Evolutionary conservation across 2,797 vertebrate species (phyloP), one percentile per base, ranked within the genome.

Genomic region (Crax fasciolata): DNA sequence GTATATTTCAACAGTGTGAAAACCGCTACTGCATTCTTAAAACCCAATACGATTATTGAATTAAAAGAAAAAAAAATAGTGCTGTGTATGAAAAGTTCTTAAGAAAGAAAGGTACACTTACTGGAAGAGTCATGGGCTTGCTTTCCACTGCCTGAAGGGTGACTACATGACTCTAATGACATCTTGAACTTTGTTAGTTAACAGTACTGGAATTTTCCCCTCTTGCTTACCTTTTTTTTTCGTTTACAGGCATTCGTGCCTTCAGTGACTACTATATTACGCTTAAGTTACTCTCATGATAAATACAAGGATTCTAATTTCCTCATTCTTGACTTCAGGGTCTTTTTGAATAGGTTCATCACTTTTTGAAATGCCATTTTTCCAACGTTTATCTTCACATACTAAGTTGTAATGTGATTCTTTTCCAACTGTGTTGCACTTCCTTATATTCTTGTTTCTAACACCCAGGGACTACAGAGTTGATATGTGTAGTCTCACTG

Each of bases 141-240:
- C n/a, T 59, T 81, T 94, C 30, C 41, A 59, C 30, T 86, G 80
- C 59, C 80, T 63, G 65, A 78, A 91, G 61, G 65, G 19, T 72
- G 24, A 20, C 72, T 78, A 1, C 46, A 6, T 72, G 43, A 11
- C 27, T 85, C 30, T 67, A 48, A 2, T 21, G n/a, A 89, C 61
- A 38, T 84, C 75, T 44, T 80, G 72, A 85, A 71, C 46, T 90
- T 92, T 46, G 65, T 74, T 92, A 85, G 57, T 41, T 76, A 88
- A 82, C 35, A 63, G 7, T 35, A 4, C 30, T 77, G 25, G n/a
- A 66, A 13, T 77, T 54, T 88, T 17, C 14, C n/a, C 4, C 2
- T 79, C 68, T 30, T 78, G 1, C 11, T 35, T 39, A 54, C 49
- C 21, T 30, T 67, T 51, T 35, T 55, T 70, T 9, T 16, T 73